Evolutionary conservation across 1,140 invertebrate genomes (phyloP), one percentile per base, ranked within the genome.

Genomic region (Pomacea maculata): DNA sequence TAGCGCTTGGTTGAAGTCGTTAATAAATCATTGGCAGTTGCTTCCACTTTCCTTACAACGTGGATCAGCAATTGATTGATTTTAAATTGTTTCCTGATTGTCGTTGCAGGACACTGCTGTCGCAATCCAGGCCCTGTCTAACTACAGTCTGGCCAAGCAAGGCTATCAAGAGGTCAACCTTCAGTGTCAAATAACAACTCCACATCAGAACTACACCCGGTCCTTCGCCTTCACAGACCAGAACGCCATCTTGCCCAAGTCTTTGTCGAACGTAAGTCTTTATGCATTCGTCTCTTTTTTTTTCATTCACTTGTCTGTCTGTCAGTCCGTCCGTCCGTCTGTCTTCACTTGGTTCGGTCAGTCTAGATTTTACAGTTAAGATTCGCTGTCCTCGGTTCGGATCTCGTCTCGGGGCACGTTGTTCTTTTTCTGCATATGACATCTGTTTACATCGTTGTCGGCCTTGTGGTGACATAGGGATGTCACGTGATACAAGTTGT

Each of bases 171-270:
- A 77, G 19, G 74, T 81, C 15, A 70, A 84, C 70, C 78, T 82
- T 3, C 63, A 52, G 34, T 80, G 80, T n/a, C 79, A 84, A 65
- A 78, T 84, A 17, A 81, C 79, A 55, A 80, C 78, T 19, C 63
- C 68, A 17, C 70, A 45, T 68, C n/a, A 57, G 10, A 68, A 78
- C 68, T 78, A 78, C 72, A 70, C 19, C 15, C 67, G 80, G n/a
- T 80, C 75, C n/a, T 80, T 83, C 76, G 79, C 79, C 64, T 83
- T 83, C 61, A 83, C 65, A 45, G 34, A 72, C 55, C 52, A 84
- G 29, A 80, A 84, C 63, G 83, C 83, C 70, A 84, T 78, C 45
- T 68, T 72, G 25, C 80, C 75, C 21, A 65, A 82, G 57, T 73
- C 78, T 52, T 29, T 84, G 4, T 72, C 70, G n/a, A 73, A 84